Evolutionary conservation across 2,797 vertebrate genomes (phyloP), one percentile per base, ranked within the genome.

Genomic region (Hippocampus kuda): DNA sequence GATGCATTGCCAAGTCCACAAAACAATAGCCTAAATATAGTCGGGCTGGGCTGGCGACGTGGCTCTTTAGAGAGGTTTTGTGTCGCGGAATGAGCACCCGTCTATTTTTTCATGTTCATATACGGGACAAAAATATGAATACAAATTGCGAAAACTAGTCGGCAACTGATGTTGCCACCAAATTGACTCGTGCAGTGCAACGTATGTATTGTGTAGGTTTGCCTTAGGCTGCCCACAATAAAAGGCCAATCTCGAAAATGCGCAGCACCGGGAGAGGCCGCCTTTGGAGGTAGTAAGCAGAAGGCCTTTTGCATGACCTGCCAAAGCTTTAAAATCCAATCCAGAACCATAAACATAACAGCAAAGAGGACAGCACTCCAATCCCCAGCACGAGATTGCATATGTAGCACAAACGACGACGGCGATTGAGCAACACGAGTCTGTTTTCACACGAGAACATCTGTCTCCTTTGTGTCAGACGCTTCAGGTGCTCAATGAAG

Each of bases 1-100:
- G 86, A 90, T 88, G 80, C 81, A 89, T 89, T 63, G 66, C 86
- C 42, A 16, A 26, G 70, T 79, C 78, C 76, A 76, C 81, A 85
- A 38, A 88, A 89, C 88, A 89, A 88, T 83, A 69, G 79, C 72
- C 85, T 87, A 88, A 87, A 89, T 87, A 90, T 86, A 90, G 84
- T 65, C 44, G 1, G 80, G 73, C 68, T 26, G 13, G 51, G 77
- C 66, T 79, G 81, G 83, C 66, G 69, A 66, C 67, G 68, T 68
- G 59, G 71, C 77, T 78, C 73, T 3, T 38, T 48, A 42, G 74
- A 67, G 56, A 42, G 26, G 18, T 16, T 61, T 61, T 30, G 68
- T 68, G 68, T 56, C 46, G 44, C 42, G 0, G 18, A 72, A 68
- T 34, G 30, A 34, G 66, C 76, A 65, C 66, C 15, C 26, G 34